Evolutionary conservation across 2,113 vertebrate species (phyloP).

Genomic region (Phaetusa simplex): DNA sequence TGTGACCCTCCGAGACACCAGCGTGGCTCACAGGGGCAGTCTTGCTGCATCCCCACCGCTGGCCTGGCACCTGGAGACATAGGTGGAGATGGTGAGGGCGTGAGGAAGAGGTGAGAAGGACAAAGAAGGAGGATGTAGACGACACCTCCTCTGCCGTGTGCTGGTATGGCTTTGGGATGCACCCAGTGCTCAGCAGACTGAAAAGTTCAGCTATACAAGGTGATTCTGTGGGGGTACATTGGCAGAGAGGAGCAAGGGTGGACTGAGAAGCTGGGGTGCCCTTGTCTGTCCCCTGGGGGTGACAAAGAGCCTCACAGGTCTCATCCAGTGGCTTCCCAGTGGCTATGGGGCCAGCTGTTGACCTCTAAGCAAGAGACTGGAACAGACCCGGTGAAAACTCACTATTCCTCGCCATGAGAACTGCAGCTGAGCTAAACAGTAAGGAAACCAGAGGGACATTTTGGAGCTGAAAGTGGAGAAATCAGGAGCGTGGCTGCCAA

Average conservation of each 20-base stretch:
- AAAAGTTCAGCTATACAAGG: not conserved
- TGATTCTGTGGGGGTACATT: fast-evolving
- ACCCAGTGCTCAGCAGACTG: not conserved
- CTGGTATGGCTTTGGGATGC: not conserved
- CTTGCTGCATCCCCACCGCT: not conserved
- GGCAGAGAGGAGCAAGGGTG: not conserved
- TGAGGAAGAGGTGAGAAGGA: not conserved
- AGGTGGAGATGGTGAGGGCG: not conserved
- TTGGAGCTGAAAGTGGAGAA: not conserved
- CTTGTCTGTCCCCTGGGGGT: not conserved
- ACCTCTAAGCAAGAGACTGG: not conserved
- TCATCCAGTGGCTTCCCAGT: not conserved
- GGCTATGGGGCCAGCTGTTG: not conserved
- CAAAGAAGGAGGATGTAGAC: not conserved
- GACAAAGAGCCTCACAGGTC: not conserved
- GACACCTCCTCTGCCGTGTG: not conserved
- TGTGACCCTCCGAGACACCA: no score
- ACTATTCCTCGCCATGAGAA: not conserved
- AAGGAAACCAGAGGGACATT: not conserved
- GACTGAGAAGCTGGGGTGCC: not conserved
- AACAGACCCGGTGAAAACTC: not conserved
- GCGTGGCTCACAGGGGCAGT: not conserved
- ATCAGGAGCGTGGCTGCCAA: not conserved
- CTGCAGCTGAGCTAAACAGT: not conserved
- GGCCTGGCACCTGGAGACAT: not conserved